phyloP scores from a whole-genome alignment of 2,888 invertebrate species.

The Ecliptopera silaceata region DNA sequence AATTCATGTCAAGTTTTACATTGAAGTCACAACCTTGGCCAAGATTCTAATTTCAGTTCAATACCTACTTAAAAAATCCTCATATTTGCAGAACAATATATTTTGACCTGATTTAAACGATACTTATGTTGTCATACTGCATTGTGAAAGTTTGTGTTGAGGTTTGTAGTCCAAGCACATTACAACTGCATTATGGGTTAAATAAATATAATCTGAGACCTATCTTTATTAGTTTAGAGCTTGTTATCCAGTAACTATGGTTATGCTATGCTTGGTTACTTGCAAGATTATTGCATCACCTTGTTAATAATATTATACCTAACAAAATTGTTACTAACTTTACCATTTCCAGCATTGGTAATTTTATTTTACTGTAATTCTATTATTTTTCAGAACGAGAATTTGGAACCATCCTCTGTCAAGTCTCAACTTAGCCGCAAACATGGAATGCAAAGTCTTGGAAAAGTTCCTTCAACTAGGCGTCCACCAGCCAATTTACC shows the following conservation, averaged over 20 bases:
- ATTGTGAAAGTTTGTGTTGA: neutral
- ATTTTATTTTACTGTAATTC: neutral
- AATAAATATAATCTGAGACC: neutral
- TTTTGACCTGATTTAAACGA: neutral
- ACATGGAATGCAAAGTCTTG: constrained; percentile 99
- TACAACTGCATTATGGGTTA: neutral
- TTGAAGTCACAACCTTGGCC: constrained; percentile 23
- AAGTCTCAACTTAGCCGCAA: constrained; percentile 96
- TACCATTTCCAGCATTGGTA: no score
- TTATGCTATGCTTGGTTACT: neutral
- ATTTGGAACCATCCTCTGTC: constrained; percentile 93
- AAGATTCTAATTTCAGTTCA: constrained; percentile 16
- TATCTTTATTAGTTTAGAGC: neutral
- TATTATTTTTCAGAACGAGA: constrained; percentile 86
- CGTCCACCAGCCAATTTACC: constrained; percentile 99
- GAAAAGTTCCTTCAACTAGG: constrained; percentile 98
- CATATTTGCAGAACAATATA: neutral
- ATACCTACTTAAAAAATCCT: neutral
- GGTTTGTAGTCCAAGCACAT: neutral
- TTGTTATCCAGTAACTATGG: neutral
- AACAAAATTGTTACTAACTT: no score
- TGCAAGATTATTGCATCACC: neutral
- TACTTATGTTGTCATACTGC: no score
- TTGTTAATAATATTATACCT: neutral
- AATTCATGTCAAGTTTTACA: constrained; percentile 11